A percentile compares a stretch with the other conserved stretches of the same genome.
Conservation (phyloP, 1,140 invertebrate species). For the Aplysia californica region DNA sequence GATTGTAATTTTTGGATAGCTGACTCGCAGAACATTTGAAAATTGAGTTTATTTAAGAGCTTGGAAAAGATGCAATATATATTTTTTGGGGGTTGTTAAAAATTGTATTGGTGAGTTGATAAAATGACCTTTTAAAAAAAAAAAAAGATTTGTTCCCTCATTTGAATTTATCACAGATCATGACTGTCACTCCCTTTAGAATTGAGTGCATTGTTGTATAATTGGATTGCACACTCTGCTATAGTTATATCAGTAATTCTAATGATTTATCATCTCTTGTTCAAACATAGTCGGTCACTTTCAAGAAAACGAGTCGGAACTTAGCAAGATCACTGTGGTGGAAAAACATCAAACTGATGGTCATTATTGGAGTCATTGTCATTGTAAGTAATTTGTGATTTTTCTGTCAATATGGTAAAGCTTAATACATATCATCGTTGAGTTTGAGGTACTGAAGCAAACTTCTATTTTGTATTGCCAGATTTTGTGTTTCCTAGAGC, state of each 20-base stretch:
- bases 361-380: conserved; percentile 79
- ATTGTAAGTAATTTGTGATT: conserved; percentile 75
- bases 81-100: too few species aligned
- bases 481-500: too few species aligned
- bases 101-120: too few species aligned
- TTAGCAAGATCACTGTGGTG: conserved; percentile 89
- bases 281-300: conserved; percentile 90
- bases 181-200: background rate
- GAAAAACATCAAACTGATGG: conserved; percentile 93
- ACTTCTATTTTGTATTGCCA: too few species aligned
- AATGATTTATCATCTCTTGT: conserved; percentile 52
- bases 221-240: background rate
- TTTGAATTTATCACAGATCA: background rate
- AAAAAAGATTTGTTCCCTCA: background rate
- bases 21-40: too few species aligned
- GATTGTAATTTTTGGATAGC: too few species aligned
- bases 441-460: too few species aligned
- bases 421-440: too few species aligned
- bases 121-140: conserved; percentile 6
- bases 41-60: too few species aligned
- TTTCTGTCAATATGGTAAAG: too few species aligned
- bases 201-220: background rate
- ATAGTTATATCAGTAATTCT: too few species aligned
- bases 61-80: too few species aligned
- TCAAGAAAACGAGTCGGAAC: conserved; percentile 86